phyloP scores from a whole-genome alignment of 2,888 invertebrate genomes.

The Nemurella pictetii region DNA sequence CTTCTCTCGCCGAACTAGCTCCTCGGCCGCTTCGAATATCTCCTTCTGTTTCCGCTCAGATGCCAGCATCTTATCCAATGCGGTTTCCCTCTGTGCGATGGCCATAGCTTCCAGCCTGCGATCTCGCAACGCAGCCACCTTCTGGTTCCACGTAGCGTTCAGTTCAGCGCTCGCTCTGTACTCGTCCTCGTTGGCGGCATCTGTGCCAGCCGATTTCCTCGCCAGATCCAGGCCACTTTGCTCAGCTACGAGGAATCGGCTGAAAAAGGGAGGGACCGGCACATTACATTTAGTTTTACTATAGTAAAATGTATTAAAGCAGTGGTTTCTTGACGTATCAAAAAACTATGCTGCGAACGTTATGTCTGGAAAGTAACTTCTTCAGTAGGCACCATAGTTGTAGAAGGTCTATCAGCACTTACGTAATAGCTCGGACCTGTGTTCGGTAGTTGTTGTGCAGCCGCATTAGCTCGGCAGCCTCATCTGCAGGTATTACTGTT shows the following conservation, averaged over 20 bases:
- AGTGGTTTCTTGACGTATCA: too few species aligned
- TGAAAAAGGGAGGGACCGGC: too few species aligned
- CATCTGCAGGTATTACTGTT: conserved; percentile 63
- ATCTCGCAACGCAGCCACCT: not conserved
- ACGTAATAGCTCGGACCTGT: conserved; percentile 57
- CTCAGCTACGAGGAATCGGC: not conserved
- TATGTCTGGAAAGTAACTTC: too few species aligned
- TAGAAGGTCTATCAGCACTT: conserved; percentile 45
- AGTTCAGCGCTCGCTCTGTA: not conserved
- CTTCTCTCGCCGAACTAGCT: conserved; percentile 57
- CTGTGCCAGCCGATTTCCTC: not conserved
- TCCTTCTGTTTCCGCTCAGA: conserved; percentile 43
- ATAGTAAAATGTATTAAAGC: not conserved
- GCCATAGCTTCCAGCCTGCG: conserved; percentile 49
- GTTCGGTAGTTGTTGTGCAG: conserved; percentile 72
- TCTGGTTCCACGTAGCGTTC: not conserved
- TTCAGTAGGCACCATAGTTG: not conserved
- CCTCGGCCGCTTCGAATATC: conserved; percentile 44
- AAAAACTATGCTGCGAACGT: too few species aligned
- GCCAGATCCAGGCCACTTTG: not conserved
- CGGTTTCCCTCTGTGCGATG: conserved; percentile 49
- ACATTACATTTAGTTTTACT: not conserved
- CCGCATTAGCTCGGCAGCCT: conserved; percentile 65
- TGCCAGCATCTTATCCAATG: conserved; percentile 39
- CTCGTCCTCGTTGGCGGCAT: not conserved